Conservation (phyloP, 2,113 vertebrate species). For the Aptenodytes patagonicus region DNA sequence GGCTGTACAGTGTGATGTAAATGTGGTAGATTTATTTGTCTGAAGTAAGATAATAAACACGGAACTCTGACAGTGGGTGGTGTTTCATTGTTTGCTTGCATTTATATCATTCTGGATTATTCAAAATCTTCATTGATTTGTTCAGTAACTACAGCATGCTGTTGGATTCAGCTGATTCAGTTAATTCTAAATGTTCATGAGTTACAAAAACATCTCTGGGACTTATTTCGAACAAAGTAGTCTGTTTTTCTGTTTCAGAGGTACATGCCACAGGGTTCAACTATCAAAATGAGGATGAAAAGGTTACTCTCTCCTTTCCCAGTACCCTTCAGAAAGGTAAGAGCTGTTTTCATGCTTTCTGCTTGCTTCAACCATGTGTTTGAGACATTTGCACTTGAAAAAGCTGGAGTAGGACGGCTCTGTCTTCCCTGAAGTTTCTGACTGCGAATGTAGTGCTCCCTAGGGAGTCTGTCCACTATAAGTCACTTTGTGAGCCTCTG, state of each 20-base stretch:
- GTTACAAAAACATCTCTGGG: neutral
- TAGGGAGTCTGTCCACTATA: neutral
- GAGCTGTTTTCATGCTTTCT: neutral
- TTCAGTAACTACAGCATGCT: neutral
- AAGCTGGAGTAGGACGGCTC: neutral
- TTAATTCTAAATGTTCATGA: neutral
- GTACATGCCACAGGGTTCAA: slow-evolving; percentile 98
- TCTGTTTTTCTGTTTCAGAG: slow-evolving; percentile 76
- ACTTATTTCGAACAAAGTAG: neutral
- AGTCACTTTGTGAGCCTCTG: neutral
- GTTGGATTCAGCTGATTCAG: neutral
- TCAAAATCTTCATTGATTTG: neutral
- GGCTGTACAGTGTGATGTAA: neutral
- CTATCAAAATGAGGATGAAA: slow-evolving; percentile 98
- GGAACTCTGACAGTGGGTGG: neutral
- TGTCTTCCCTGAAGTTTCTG: neutral
- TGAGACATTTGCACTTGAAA: neutral
- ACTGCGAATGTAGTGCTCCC: neutral
- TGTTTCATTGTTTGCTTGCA: fast-evolving
- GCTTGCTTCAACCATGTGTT: neutral
- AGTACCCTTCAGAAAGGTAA: slow-evolving; percentile 92
- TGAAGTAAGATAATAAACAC: neutral
- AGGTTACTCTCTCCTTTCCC: slow-evolving; percentile 97
- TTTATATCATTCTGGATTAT: neutral
- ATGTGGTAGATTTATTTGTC: neutral